Evolutionary conservation across 1,140 invertebrate genomes (phyloP).

Genomic region (Drosophila santomea): DNA sequence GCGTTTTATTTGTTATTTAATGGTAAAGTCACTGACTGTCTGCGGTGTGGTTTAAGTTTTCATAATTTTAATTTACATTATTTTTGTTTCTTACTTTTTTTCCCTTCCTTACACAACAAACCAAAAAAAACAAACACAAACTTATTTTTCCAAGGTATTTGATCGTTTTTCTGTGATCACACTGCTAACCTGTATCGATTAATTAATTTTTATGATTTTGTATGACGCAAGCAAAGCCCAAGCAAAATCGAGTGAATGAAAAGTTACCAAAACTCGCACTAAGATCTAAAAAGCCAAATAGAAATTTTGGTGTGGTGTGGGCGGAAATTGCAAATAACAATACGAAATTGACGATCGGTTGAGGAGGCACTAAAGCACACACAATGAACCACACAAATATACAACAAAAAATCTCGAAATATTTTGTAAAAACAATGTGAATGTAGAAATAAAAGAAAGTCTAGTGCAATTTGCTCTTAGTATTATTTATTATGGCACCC

Average conservation of each 20-base stretch:
- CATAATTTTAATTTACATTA: constrained; percentile 67
- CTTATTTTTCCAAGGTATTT: constrained; percentile 78
- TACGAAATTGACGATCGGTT: constrained; percentile 28
- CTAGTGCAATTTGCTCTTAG: constrained; percentile 24
- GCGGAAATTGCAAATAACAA: constrained; percentile 18
- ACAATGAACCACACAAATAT: constrained; percentile 26
- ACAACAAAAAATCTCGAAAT: constrained; percentile 46
- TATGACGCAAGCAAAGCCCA: constrained; percentile 22
- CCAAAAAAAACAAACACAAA: constrained; percentile 30
- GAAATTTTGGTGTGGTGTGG: constrained; percentile 47
- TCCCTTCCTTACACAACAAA: constrained; percentile 25
- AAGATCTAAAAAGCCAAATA: constrained; percentile 65
- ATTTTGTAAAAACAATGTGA: constrained; percentile 34
- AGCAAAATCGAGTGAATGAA: constrained; percentile 56
- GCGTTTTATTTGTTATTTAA: neutral
- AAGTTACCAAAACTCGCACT: constrained; percentile 50
- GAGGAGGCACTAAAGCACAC: constrained; percentile 35
- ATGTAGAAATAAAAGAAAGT: constrained; percentile 28
- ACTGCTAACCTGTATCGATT: constrained; percentile 47
- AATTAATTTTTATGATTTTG: constrained; percentile 60
- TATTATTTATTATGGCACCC: constrained; percentile 31
- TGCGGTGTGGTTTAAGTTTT: constrained; percentile 60
- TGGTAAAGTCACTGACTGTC: neutral
- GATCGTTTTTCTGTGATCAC: constrained; percentile 53
- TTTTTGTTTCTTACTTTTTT: constrained; percentile 74